Evolutionary conservation across 2,113 vertebrate genomes (phyloP).

Genomic region (Sarotherodon lohbergeri): DNA sequence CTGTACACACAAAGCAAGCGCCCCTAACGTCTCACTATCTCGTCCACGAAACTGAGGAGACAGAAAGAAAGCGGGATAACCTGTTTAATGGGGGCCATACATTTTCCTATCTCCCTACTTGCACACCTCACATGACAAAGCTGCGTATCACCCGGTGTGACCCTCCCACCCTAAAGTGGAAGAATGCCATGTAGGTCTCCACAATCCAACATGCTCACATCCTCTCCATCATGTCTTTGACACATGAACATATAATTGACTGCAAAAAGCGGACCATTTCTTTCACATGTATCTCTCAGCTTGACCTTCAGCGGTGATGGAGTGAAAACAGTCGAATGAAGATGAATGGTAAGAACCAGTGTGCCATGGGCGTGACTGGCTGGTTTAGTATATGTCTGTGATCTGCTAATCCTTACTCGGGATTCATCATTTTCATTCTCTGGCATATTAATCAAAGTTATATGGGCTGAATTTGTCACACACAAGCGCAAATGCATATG

Average conservation of each 20-base stretch:
- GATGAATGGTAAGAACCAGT: conserved; percentile 31
- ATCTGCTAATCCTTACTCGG: conserved; percentile 51
- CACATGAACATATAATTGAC: conserved; percentile 40
- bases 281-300: conserved; percentile 48
- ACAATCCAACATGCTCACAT: not conserved
- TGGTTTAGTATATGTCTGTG: conserved; percentile 31
- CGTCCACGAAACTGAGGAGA: not conserved
- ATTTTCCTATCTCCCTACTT: not conserved
- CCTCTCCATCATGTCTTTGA: conserved; percentile 22
- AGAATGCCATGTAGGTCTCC: not conserved
- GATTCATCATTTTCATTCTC: not conserved
- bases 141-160: not conserved
- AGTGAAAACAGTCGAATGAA: conserved; percentile 44
- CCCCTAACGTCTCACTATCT: conserved; percentile 3
- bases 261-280: conserved; percentile 22
- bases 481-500: not conserved
- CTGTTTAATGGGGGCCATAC: conserved; percentile 8
- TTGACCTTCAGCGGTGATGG: conserved; percentile 53
- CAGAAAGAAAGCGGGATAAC: not conserved
- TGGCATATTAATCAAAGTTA: conserved; percentile 32
- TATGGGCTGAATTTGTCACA: not conserved
- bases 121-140: conserved; percentile 8
- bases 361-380: conserved; percentile 3
- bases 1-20: not conserved
- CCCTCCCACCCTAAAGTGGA: not conserved